Evolutionary conservation across 2,797 vertebrate species (phyloP).

Genomic region (Trachops cirrhosus): DNA sequence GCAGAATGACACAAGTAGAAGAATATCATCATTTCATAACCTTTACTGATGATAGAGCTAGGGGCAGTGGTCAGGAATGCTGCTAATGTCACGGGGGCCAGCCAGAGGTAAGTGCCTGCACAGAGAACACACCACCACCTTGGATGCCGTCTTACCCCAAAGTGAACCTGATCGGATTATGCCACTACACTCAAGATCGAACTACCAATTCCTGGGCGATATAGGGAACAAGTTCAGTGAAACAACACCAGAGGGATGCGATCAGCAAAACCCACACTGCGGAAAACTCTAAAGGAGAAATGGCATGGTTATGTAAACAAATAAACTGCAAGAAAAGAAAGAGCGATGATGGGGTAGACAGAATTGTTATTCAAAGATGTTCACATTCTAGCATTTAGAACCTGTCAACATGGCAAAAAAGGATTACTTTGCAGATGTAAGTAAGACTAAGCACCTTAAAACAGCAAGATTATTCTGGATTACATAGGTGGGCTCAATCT

Average conservation of each 20-base stretch:
- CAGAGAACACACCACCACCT: background rate
- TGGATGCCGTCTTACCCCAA: background rate
- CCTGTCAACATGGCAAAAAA: background rate
- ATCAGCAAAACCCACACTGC: background rate
- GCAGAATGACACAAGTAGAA: background rate
- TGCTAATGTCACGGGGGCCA: background rate
- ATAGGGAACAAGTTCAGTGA: background rate
- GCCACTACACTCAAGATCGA: background rate
- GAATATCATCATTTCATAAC: background rate
- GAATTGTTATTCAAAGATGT: background rate
- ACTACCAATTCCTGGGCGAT: background rate
- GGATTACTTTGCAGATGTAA: background rate
- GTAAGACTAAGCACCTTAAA: background rate
- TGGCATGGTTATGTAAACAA: background rate
- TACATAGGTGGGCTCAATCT: background rate
- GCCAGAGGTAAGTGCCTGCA: background rate
- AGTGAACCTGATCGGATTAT: background rate
- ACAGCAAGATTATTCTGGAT: background rate
- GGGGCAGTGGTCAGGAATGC: background rate
- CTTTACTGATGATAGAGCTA: background rate
- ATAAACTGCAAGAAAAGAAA: background rate
- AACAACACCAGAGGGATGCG: background rate
- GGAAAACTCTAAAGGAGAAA: background rate
- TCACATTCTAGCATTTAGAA: background rate
- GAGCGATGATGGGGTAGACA: background rate